Conservation (phyloP, 1,140 invertebrate species). For the Drosophila neocordata region DNA sequence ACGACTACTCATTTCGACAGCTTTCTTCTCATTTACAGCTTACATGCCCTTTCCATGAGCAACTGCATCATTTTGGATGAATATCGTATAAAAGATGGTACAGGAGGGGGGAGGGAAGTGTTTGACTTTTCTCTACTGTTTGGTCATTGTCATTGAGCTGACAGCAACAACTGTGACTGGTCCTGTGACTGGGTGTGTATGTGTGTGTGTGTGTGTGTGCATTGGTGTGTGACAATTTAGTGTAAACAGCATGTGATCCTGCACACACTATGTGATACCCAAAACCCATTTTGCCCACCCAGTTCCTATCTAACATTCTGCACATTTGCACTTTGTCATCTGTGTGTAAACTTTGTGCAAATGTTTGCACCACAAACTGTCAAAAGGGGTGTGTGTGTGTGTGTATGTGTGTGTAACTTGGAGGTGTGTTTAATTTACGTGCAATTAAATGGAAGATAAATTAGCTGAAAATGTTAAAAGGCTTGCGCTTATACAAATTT, state of each 20-base stretch:
- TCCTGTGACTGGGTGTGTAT: conserved; percentile 1
- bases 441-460: conserved; percentile 14
- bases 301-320: conserved; percentile 20
- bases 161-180: conserved; percentile 9
- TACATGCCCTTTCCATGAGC: neutral
- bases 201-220: neutral
- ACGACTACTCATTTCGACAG: neutral
- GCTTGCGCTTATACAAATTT: neutral
- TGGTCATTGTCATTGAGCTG: conserved; percentile 4
- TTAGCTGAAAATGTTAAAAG: neutral
- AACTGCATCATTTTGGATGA: neutral
- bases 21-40: conserved; percentile 7
- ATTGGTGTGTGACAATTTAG: conserved; percentile 13
- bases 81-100: too few species aligned
- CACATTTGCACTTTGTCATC: conserved; percentile 19
- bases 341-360: conserved; percentile 19
- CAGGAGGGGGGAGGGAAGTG: neutral
- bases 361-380: conserved; percentile 21
- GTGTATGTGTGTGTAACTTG: conserved; percentile 10
- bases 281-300: conserved; percentile 7
- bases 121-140: conserved; percentile 2
- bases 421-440: conserved; percentile 15
- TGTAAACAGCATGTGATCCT: conserved; percentile 19
- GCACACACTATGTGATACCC: conserved; percentile 3
- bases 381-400: conserved; percentile 11